Evolutionary conservation across 1,140 invertebrate species (phyloP), one percentile per base, ranked within the genome.

Genomic region (Drosophila saltans): DNA sequence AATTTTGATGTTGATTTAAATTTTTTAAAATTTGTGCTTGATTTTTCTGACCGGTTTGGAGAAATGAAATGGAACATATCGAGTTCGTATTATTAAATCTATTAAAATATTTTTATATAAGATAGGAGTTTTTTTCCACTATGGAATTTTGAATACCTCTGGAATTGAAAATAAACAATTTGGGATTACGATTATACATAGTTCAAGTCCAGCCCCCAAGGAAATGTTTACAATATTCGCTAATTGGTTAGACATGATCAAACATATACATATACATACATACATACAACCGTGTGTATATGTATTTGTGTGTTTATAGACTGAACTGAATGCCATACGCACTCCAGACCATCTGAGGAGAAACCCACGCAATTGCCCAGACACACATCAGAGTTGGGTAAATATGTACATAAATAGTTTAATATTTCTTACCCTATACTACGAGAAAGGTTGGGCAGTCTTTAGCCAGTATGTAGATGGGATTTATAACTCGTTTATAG

Each of bases 151-250:
- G 2, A 9, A 0, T 48, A 11, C 11, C 45, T 21, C 7, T 0
- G 45, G 2, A 48, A 6, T 7, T 52, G 26, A 16, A 52, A 26
- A 52, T 52, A 52, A 52, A 52, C 45, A 52, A 26, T 8, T 52
- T 26, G 1, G 4, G 45, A 26, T 26, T 52, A 26, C 6, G 9
- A 52, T 30, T 30, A 30, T 30, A 1, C 8, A 24, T 26, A 52
- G 45, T 52, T 52, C 45, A 26, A 52, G 45, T 52, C 45, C 45
- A 52, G 45, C 45, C 45, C 45, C 45, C 21, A 52, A 52, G 45
- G 45, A 26, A 52, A 52, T 52, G 6, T 52, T 52, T 52, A 52
- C 45, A 52, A 26, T 52, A 52, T 26, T 52, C 45, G 9, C 9
- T 24, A 52, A 52, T 52, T 52, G 45, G 21, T 21, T 52, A 52